Evolutionary conservation across 2,888 invertebrate species (phyloP), one percentile per base, ranked within the genome.

Genomic region (Spodoptera picta): DNA sequence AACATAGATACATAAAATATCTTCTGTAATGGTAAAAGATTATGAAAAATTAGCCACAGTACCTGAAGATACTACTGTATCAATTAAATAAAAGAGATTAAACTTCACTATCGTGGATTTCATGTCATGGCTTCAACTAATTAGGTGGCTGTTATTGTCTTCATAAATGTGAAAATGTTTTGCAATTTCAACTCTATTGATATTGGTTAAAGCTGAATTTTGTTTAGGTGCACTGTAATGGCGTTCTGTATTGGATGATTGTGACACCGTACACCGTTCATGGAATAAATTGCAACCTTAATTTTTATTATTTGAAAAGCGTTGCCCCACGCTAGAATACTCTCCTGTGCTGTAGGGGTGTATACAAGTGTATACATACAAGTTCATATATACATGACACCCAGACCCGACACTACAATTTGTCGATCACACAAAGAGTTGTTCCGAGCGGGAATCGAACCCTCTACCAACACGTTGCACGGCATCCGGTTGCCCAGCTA

Each of bases 111-210:
- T 77, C 65, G 65, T 59, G 50, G 47, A 71, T 79, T 83, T 83
- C 66, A 83, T 76, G 76, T 82, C 83, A 81, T 73, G 51, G 47
- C 58, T 57, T 64, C 24, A 54, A 65, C 79, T 86, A 83, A 87
- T 85, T 71, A 65, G 56, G 48, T 19, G 46, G 42, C n/a, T 51
- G 3, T 59, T 42, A 67, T 62, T 53, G 45, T 54, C 56, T 66
- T 71, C 24, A 48, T 36, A 41, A 53, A 36, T 12, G 36, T 36
- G 11, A 24, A 7, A 3, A 12, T 27, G n/a, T n/a, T 24, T 31
- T 23, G 3, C 3, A 69, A 49, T 49, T 45, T 59, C 36, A 45
- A 60, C 67, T 53, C 51, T 60, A 62, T 12, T 2, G 0, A 9
- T 11, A 1, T 10, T 0, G 0, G 0, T 7, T 59, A 59, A 47